Evolutionary conservation across 2,888 invertebrate species (phyloP).

Genomic region (Drosophila colorata): DNA sequence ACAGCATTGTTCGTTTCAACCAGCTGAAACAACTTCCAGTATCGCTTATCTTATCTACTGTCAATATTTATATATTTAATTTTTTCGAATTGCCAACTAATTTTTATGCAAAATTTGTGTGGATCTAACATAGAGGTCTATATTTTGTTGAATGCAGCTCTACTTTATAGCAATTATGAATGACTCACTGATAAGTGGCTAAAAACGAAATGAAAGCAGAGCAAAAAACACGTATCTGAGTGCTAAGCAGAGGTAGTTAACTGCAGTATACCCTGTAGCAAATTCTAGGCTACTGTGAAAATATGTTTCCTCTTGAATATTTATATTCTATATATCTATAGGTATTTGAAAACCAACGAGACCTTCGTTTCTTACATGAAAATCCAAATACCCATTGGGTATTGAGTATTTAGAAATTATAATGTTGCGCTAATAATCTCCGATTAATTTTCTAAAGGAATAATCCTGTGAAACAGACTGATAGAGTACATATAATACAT

Average conservation of each 20-base stretch:
- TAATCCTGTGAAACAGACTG: too few relatives aligned
- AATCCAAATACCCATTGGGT: too few relatives aligned
- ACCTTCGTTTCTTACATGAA: too few relatives aligned
- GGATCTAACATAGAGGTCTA: too few relatives aligned
- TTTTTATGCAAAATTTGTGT: neutral
- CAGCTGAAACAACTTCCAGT: conserved; percentile 5
- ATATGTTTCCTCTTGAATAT: too few relatives aligned
- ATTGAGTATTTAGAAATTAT: too few relatives aligned
- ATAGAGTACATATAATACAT: too few relatives aligned
- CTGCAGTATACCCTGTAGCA: conserved; percentile 22
- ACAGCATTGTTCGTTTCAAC: neutral
- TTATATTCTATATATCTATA: too few relatives aligned
- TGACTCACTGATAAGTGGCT: conserved; percentile 54
- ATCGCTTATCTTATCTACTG: conserved; percentile 18
- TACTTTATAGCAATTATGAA: conserved; percentile 4
- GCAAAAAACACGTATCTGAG: conserved; percentile 3
- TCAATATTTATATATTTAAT: conserved; percentile 1
- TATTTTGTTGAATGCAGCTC: conserved; percentile 1
- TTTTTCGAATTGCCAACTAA: neutral
- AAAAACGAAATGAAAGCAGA: conserved; percentile 23
- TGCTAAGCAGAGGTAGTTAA: neutral
- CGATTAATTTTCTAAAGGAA: too few relatives aligned
- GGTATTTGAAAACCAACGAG: too few relatives aligned
- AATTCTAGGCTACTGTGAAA: too few relatives aligned
- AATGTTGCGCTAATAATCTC: too few relatives aligned